phyloP scores from a whole-genome alignment of 1,140 invertebrate genomes.

The Conopomorpha cramerella region DNA sequence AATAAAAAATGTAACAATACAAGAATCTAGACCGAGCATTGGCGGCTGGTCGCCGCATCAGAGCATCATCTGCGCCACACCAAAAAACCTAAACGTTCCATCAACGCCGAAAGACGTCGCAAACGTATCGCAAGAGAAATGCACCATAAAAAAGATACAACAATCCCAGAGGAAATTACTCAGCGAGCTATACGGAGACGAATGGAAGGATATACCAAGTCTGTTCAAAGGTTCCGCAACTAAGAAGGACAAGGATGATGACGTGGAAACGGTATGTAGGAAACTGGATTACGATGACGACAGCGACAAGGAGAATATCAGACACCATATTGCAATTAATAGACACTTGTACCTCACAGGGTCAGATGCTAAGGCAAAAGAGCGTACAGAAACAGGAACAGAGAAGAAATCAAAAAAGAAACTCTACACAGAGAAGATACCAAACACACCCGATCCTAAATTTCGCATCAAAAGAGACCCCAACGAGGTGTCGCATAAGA shows the following conservation, averaged over 20 bases:
- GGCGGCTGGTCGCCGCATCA: constrained; percentile 46
- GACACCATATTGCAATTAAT: constrained; percentile 18
- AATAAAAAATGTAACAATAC: no score
- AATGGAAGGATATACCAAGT: constrained; percentile 42
- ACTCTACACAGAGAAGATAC: constrained; percentile 38
- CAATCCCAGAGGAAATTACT: constrained; percentile 40
- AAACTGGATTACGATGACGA: no score
- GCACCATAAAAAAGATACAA: constrained; percentile 39
- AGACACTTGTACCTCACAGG: constrained; percentile 21
- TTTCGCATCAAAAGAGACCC: constrained; percentile 10
- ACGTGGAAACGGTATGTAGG: no score
- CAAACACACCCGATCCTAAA: constrained; percentile 29
- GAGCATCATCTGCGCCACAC: constrained; percentile 33
- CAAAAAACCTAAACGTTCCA: constrained; percentile 24
- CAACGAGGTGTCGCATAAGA: constrained; percentile 14
- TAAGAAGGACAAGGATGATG: constrained; percentile 39
- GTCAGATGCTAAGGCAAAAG: constrained; percentile 24
- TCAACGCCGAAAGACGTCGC: constrained; percentile 32
- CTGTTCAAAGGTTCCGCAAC: constrained; percentile 28
- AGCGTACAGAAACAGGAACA: constrained; percentile 9
- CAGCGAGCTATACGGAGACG: constrained; percentile 37
- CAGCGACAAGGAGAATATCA: constrained; percentile 38
- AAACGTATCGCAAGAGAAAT: constrained; percentile 34
- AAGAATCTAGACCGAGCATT: constrained; percentile 23
- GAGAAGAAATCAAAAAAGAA: constrained; percentile 41